Percentiles rank a stretch among this genome's conserved stretches.
phyloP scores from a whole-genome alignment of 2,113 vertebrate genomes.

The Etia nguti region DNA sequence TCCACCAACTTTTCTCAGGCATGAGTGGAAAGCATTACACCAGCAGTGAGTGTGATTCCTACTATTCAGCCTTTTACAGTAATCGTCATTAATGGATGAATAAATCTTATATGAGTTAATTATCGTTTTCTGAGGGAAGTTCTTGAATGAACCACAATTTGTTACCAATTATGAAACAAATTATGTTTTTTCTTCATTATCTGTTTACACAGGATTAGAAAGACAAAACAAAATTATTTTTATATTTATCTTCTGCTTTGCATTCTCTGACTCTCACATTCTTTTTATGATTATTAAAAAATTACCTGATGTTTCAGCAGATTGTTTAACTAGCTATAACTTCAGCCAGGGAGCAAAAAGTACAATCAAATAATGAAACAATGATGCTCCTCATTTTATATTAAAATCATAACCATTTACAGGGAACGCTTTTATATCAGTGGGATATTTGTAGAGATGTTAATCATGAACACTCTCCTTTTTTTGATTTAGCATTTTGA shows the following conservation, averaged over 20 bases:
- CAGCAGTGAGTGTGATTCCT: not conserved
- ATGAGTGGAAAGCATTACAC: not conserved
- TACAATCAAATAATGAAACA: conserved; percentile 5
- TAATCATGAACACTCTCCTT: not conserved
- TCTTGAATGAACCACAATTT: not conserved
- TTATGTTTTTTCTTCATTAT: not conserved
- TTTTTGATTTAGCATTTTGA: not conserved
- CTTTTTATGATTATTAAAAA: not conserved
- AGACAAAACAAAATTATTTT: not conserved
- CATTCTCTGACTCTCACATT: not conserved
- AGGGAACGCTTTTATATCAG: conserved; percentile 1
- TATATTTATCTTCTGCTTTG: not conserved
- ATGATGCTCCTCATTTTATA: not conserved
- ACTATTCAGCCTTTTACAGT: not conserved
- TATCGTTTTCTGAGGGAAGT: not conserved
- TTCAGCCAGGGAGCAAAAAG: not conserved
- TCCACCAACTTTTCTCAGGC: not conserved
- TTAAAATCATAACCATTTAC: not conserved
- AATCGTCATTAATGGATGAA: not conserved
- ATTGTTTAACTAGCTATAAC: not conserved
- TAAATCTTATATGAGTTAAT: not conserved
- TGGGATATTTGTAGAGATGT: not conserved
- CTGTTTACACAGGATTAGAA: not conserved
- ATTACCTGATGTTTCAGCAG: not conserved
- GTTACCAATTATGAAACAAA: not conserved